phyloP scores from a whole-genome alignment of 2,888 invertebrate genomes.

The Vesta saturnalis region DNA sequence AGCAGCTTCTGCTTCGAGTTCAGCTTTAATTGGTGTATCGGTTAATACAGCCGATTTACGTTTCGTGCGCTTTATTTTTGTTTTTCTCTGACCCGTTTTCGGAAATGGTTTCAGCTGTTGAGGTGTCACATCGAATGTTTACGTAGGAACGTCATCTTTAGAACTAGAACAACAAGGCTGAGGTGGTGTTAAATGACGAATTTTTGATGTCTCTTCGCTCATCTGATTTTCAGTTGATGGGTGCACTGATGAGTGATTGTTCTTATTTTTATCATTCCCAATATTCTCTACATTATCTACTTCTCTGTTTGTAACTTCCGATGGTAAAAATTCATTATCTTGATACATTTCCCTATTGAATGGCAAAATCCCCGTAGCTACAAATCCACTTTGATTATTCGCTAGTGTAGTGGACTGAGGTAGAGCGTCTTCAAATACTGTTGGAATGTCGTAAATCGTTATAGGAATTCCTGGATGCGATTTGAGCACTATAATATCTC shows the following conservation, averaged over 20 bases:
- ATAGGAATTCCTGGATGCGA: conserved; percentile 25
- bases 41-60: conserved; percentile 44
- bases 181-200: neutral
- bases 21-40: conserved; percentile 43
- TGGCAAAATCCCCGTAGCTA: no score
- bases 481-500: conserved; percentile 36
- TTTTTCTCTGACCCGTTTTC: neutral
- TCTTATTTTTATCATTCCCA: no score
- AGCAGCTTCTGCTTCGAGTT: no score
- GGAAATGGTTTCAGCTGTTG: neutral
- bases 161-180: conserved; percentile 1
- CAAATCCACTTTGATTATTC: conserved; percentile 40
- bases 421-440: conserved; percentile 22
- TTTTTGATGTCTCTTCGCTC: neutral
- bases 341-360: conserved; percentile 36
- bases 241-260: neutral
- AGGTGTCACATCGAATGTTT: neutral
- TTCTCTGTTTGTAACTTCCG: conserved; percentile 14
- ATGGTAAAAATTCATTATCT: conserved; percentile 27
- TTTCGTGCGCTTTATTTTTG: conserved; percentile 16
- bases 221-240: neutral
- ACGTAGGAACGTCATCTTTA: neutral
- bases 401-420: conserved; percentile 30
- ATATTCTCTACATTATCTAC: conserved; percentile 28
- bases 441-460: conserved; percentile 36